Conservation (phyloP, 2,888 invertebrate genomes). For the Patella caerulea region DNA sequence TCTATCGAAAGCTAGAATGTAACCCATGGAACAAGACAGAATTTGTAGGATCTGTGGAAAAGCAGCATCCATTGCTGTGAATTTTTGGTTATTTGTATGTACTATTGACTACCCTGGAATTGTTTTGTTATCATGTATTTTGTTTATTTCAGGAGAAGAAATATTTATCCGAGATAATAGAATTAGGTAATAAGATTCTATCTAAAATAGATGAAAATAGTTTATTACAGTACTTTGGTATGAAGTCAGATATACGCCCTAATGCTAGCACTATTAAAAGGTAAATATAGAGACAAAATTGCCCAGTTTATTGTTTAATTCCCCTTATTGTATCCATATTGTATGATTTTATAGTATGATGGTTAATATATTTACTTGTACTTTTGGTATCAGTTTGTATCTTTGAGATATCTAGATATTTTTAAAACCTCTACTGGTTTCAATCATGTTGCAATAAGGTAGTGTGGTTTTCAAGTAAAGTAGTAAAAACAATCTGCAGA, state of each 20-base stretch:
- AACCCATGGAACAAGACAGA: too few species aligned
- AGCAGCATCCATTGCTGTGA: too few species aligned
- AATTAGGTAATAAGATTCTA: slow-evolving; percentile 79
- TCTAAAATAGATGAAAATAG: slow-evolving; percentile 83
- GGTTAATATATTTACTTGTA: too few species aligned
- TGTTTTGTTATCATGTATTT: not conserved
- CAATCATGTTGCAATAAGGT: too few species aligned
- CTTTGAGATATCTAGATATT: too few species aligned
- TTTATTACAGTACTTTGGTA: slow-evolving; percentile 85
- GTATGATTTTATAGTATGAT: not conserved
- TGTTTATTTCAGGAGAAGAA: slow-evolving; percentile 48
- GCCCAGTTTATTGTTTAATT: not conserved
- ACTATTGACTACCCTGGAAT: not conserved
- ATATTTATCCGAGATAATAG: slow-evolving; percentile 73
- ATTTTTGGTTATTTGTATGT: not conserved
- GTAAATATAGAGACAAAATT: slow-evolving; percentile 73
- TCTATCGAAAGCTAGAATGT: too few species aligned
- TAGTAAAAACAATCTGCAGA: too few species aligned
- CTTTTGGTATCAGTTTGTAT: not conserved
- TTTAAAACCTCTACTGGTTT: too few species aligned
- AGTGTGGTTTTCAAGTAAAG: too few species aligned
- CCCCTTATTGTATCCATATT: not conserved
- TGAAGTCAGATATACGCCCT: slow-evolving; percentile 82
- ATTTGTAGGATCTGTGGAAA: too few species aligned
- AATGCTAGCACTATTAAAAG: slow-evolving; percentile 88